A percentile compares a stretch with the other conserved stretches of the same genome.
These are phyloP conservation scores for Choristoneura rosaceana DNA, from an alignment of 2,888 invertebrate species.

Conservation along the genomic window DNA sequence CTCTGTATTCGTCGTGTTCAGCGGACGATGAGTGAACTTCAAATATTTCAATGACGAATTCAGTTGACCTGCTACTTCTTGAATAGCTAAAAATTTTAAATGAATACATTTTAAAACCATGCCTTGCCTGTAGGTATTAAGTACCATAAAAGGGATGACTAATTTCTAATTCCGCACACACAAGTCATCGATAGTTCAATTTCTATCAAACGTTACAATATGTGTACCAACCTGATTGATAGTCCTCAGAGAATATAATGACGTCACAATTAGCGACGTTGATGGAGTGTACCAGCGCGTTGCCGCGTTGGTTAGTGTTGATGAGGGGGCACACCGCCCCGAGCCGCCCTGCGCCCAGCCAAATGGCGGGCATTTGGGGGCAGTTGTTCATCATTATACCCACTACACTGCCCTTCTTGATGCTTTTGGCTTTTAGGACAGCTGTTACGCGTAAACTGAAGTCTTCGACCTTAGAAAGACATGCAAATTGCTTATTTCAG, in stretches of 20 bases:
- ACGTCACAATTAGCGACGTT: conserved; percentile 94
- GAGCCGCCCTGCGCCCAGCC: conserved; percentile 96
- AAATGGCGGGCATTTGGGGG: conserved; percentile 95
- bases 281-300: conserved; percentile 94
- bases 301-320: conserved; percentile 95
- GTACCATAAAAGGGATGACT: not conserved
- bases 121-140: too few species aligned
- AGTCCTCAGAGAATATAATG: conserved; percentile 92
- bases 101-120: not conserved
- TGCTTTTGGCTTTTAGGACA: conserved; percentile 91
- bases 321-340: conserved; percentile 95
- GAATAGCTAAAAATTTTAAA: conserved; percentile 85
- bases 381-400: conserved; percentile 96
- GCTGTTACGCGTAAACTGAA: conserved; percentile 94
- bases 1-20: conserved; percentile 56
- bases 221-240: conserved; percentile 88
- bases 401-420: conserved; percentile 94
- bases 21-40: conserved; percentile 76
- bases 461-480: conserved; percentile 89
- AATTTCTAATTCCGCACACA: not conserved
- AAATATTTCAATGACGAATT: conserved; percentile 89
- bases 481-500: too few species aligned
- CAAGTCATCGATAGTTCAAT: not conserved
- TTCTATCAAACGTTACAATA: not conserved
- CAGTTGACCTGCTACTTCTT: conserved; percentile 88